phyloP scores from a whole-genome alignment of 2,888 invertebrate species.

The Andrena camellia region DNA sequence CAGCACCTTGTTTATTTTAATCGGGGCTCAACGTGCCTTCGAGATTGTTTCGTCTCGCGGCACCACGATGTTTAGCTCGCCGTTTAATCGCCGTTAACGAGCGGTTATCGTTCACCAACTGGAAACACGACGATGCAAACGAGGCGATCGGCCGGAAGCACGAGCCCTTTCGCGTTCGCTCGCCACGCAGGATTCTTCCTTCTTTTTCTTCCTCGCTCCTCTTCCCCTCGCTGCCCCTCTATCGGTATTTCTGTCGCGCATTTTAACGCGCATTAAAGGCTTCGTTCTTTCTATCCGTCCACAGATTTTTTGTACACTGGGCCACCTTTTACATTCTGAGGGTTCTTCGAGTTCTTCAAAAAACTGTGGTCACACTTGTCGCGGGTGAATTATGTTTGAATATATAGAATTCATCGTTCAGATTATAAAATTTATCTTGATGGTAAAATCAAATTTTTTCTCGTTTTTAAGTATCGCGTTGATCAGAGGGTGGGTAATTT shows the following conservation, averaged over 20 bases:
- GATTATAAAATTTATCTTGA: too few species aligned
- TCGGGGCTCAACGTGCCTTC: conserved; percentile 74
- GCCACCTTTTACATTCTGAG: neutral
- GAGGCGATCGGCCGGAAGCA: conserved; percentile 80
- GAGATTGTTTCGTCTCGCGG: conserved; percentile 83
- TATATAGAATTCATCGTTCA: too few species aligned
- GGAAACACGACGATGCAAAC: conserved; percentile 81
- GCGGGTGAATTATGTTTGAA: too few species aligned
- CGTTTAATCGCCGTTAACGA: conserved; percentile 83
- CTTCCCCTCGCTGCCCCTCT: neutral
- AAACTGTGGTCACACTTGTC: too few species aligned
- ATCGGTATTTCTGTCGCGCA: conserved; percentile 26
- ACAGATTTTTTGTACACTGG: neutral
- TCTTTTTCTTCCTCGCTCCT: conserved; percentile 40
- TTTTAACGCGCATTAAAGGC: conserved; percentile 3
- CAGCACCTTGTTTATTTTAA: conserved; percentile 79
- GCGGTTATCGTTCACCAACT: conserved; percentile 81
- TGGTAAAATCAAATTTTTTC: too few species aligned
- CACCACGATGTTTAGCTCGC: conserved; percentile 79
- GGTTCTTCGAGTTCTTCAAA: neutral
- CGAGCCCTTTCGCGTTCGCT: conserved; percentile 65
- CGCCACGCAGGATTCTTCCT: conserved; percentile 57
- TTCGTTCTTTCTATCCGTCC: neutral
- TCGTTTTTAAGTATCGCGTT: too few species aligned
- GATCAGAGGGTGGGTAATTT: too few species aligned